Evolutionary conservation across 2,113 vertebrate genomes (phyloP).

Genomic region (Callocephalon fimbriatum): DNA sequence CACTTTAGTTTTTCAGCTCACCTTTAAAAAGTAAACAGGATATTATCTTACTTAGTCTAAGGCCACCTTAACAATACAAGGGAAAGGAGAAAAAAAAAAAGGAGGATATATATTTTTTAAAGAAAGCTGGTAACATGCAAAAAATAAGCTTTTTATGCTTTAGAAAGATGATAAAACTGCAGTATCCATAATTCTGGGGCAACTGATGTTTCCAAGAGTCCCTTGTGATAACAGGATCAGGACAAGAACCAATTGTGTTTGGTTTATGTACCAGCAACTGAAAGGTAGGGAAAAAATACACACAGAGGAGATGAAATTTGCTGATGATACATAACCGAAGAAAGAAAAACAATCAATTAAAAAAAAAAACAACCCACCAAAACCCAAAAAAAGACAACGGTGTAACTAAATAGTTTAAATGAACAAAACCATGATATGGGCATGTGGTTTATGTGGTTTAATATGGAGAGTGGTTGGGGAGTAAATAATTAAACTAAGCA

Average conservation of each 20-base stretch:
- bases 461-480: background rate
- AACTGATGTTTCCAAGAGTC: background rate
- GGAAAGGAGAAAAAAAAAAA: background rate
- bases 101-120: constrained; percentile 11
- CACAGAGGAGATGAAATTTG: background rate
- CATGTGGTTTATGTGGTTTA: background rate
- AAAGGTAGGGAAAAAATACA: background rate
- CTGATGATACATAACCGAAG: background rate
- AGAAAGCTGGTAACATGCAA: constrained; percentile 25
- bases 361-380: background rate
- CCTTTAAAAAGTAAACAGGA: constrained; percentile 45
- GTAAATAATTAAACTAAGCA: background rate
- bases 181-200: constrained; percentile 2
- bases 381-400: background rate
- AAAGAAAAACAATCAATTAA: background rate
- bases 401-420: background rate
- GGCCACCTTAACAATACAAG: background rate
- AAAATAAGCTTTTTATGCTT: constrained; percentile 1
- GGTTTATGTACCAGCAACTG: background rate
- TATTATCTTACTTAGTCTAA: constrained; percentile 58
- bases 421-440: background rate
- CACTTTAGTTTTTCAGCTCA: background rate
- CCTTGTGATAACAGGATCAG: background rate
- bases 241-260: background rate
- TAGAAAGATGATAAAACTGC: constrained; percentile 42